Base-by-base conservation (phyloP, 1,140 invertebrate species). In the Papilio aristodemus region DNA sequence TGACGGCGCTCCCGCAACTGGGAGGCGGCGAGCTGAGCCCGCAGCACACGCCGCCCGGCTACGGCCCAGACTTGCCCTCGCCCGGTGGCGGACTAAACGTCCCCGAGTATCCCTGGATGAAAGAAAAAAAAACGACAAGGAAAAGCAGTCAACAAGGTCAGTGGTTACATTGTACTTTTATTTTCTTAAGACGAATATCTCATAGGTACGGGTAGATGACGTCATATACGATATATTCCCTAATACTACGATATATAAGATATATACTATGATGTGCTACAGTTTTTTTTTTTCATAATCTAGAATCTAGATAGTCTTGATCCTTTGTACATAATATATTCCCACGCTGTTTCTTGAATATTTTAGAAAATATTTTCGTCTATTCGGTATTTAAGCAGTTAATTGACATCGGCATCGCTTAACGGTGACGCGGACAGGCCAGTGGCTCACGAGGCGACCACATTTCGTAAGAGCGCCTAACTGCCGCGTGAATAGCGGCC, bases 21-120 rank as follows among this genome's bases (percentile, higher is more conserved):
- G 93, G 94, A 19, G 92, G 90, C 38, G 94, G 94, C 67, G 89
- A 93, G 91, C 81, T 94, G 81, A 84, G 92, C 84, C 93, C 92
- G 41, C 92, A 91, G 76, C 90, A 91, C 76, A 91, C 92, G 22
- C 92, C 93, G 14, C 92, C 94, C 69, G 80, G 93, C 69, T 92
- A 94, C 91, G 77, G 92, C 81, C 81, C 94, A 64, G 95, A 94
- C 82, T 89, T 93, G 3, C 92, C 92, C 0, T 94, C 94, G 0
- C 94, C 95, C 38, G 94, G 93, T 4, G 87, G 93, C 32, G 94
- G 94, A 19, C 94, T 96, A 77, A 96, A 96, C 85, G 96, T 98
- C 59, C 96, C 97, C 19, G 97, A 98, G 82, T 98, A 98, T 88
- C 97, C 97, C 0, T 98, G 97, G 97, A 98, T 98, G 97, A 98